Evolutionary conservation across 2,797 vertebrate genomes (phyloP), one percentile per base, ranked within the genome.

Genomic region (Gastrophryne carolinensis): DNA sequence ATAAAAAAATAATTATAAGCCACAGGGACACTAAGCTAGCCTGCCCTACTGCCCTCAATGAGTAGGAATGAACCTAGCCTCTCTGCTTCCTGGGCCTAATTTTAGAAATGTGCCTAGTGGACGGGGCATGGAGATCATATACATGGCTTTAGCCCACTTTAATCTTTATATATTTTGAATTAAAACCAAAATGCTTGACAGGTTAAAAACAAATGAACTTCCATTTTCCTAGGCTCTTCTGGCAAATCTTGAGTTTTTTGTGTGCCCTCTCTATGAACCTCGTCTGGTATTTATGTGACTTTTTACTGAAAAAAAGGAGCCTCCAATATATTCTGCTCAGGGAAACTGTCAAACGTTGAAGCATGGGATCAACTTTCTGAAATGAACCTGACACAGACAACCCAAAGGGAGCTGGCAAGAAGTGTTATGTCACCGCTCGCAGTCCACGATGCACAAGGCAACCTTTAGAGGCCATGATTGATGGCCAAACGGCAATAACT

Each of bases 211-310:
- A 47, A n/a, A 41, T 12, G 24, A 69, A 35, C 19, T 54, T 29
- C 35, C 10, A 56, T 57, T 44, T 57, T 35, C 52, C 49, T 27
- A 37, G 41, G 11, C 35, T 57, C 24, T 0, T 9, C 39, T 44
- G 34, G 50, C 52, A 69, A 35, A 69, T 69, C 50, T 69, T 68
- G 23, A 39, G 32, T 44, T 69, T 57, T 41, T 57, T 56, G 34
- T 6, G 13, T 69, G 66, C 66, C 66, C 66, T 69, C 52, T 41
- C 66, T 3, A 26, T 69, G 66, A 69, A 69, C 66, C 66, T 15
- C 15, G 41, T 52, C 69, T 72, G 57, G 57, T 37, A 61, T 72
- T 62, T 72, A 61, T 61, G 44, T 13, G 37, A 23, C 32, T 62
- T 61, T 30, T 62, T n/a, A n/a, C 34, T 23, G 11, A 69, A 52